phyloP scores from a whole-genome alignment of 53 echinoderm and acorn worm genomes.

The Zoroaster sp. region DNA sequence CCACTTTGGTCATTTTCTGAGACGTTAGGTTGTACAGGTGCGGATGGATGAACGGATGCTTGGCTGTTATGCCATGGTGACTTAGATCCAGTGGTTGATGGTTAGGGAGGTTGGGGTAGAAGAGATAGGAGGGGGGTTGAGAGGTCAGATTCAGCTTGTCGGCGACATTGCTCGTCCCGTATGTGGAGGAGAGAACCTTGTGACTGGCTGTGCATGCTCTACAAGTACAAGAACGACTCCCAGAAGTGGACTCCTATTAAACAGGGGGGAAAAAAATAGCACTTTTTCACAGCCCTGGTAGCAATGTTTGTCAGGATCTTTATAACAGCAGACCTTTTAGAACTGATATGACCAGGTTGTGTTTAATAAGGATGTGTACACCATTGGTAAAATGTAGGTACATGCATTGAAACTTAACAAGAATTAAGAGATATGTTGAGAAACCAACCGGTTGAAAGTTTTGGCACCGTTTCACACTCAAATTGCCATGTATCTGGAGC shows the following conservation, averaged over 20 bases:
- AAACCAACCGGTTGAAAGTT: too few relatives aligned
- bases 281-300: too few relatives aligned
- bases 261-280: too few relatives aligned
- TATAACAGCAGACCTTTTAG: too few relatives aligned
- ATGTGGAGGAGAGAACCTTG: slow-evolving; percentile 56
- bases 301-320: too few relatives aligned
- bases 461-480: too few relatives aligned
- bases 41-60: slow-evolving; percentile 96
- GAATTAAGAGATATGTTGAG: too few relatives aligned
- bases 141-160: slow-evolving; percentile 66
- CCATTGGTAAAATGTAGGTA: background rate
- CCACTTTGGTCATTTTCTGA: slow-evolving; percentile 59
- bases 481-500: too few relatives aligned
- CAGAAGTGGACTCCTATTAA: slow-evolving; percentile 68
- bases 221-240: slow-evolving; percentile 84
- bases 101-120: slow-evolving; percentile 92
- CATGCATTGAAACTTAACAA: too few relatives aligned
- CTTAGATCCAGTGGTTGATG: slow-evolving; percentile 97
- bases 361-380: too few relatives aligned
- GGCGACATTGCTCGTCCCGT: slow-evolving; percentile 43
- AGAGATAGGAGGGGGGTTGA: slow-evolving; percentile 80
- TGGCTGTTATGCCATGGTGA: slow-evolving; percentile 95
- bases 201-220: slow-evolving; percentile 79
- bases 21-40: slow-evolving; percentile 95
- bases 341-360: too few relatives aligned